phyloP scores from a whole-genome alignment of 2,888 invertebrate species.

The Apoda limacodes region DNA sequence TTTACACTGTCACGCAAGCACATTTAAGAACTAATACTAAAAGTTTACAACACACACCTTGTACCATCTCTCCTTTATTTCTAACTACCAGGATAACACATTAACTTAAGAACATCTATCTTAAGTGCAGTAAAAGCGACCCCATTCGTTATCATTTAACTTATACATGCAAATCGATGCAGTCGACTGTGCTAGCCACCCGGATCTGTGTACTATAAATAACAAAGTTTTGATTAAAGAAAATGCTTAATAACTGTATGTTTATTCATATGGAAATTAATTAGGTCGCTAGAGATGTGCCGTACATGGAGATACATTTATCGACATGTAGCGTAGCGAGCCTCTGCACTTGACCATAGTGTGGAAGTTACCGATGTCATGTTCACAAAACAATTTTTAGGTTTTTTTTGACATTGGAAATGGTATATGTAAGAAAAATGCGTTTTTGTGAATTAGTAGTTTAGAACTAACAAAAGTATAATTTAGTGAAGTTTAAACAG shows the following conservation, averaged over 20 bases:
- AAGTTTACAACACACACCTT: constrained; percentile 4
- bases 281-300: constrained; percentile 25
- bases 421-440: too few relatives aligned
- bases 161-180: constrained; percentile 51
- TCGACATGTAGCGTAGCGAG: neutral
- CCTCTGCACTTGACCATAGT: too few relatives aligned
- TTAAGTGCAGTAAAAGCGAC: constrained; percentile 28
- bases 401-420: too few relatives aligned
- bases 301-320: neutral
- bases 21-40: too few relatives aligned
- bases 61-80: constrained; percentile 15
- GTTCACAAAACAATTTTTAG: too few relatives aligned
- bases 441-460: too few relatives aligned
- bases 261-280: constrained; percentile 60
- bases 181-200: constrained; percentile 22
- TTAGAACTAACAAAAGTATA: too few relatives aligned
- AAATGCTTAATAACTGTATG: constrained; percentile 37
- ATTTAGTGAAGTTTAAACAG: too few relatives aligned
- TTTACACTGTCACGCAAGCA: too few relatives aligned
- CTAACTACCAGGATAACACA: constrained; percentile 26
- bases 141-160: constrained; percentile 37
- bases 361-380: too few relatives aligned
- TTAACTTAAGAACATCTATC: too few relatives aligned
- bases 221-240: constrained; percentile 61
- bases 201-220: constrained; percentile 40